phyloP scores from a whole-genome alignment of 2,888 invertebrate genomes.

The Mesochorus sp. region DNA sequence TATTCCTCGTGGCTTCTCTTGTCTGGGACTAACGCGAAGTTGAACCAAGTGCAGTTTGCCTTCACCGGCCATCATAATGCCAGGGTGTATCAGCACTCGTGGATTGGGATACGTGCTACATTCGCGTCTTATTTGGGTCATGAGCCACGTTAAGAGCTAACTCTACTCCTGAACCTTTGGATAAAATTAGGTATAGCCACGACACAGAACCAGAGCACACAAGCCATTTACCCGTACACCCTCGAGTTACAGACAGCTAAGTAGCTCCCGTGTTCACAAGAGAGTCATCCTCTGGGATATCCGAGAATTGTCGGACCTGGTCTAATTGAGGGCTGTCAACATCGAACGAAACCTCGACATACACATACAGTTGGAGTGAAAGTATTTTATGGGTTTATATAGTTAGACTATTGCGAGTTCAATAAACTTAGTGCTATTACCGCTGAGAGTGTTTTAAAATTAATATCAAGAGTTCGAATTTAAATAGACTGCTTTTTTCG shows the following conservation, averaged over 20 bases:
- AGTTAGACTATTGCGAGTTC: neutral
- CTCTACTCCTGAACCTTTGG: conserved; percentile 55
- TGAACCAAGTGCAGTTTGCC: conserved; percentile 76
- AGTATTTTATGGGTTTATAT: conserved; percentile 13
- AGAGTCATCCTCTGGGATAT: neutral
- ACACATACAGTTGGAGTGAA: conserved; percentile 14
- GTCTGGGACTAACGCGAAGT: conserved; percentile 66
- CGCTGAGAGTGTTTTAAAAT: neutral
- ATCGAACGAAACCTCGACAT: conserved; percentile 23
- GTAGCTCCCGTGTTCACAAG: conserved; percentile 3
- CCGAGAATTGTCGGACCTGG: conserved; percentile 24
- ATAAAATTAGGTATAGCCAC: conserved; percentile 68
- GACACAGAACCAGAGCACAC: neutral
- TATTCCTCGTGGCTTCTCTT: conserved; percentile 71
- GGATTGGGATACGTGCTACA: conserved; percentile 74
- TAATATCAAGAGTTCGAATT: no score
- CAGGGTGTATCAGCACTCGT: conserved; percentile 66
- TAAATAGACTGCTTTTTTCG: no score
- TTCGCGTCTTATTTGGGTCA: conserved; percentile 68
- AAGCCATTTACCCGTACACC: conserved; percentile 11
- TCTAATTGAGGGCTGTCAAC: conserved; percentile 36
- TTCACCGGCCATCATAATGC: conserved; percentile 72
- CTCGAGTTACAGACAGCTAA: conserved; percentile 14
- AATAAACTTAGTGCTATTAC: neutral
- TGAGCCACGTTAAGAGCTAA: conserved; percentile 62